Evolutionary conservation across 2,888 invertebrate genomes (phyloP).

Genomic region (Octonoba sinensis): DNA sequence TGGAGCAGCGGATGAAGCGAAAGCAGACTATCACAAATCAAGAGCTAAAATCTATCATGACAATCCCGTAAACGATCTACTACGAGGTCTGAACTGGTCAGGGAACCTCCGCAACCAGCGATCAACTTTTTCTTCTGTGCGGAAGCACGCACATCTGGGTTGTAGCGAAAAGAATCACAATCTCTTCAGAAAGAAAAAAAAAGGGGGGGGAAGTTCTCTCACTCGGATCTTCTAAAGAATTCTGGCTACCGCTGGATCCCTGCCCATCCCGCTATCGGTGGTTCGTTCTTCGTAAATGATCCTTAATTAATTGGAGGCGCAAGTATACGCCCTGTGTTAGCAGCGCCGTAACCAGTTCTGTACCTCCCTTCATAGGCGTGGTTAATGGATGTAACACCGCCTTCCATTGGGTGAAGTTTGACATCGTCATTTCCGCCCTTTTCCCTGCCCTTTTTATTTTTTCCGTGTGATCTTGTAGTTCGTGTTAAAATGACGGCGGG

Average conservation of each 20-base stretch:
- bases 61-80: no score
- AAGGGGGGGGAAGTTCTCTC: no score
- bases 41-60: no score
- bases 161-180: no score
- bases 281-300: conserved; percentile 47
- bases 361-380: conserved; percentile 38
- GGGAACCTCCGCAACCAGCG: no score
- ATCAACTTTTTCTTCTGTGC: no score
- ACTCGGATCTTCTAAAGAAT: not conserved
- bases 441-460: not conserved
- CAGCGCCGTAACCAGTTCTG: conserved; percentile 12
- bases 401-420: conserved; percentile 32
- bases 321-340: conserved; percentile 34
- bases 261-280: conserved; percentile 27
- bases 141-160: no score
- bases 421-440: conserved; percentile 41
- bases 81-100: no score
- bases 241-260: conserved; percentile 8
- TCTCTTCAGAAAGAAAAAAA: no score
- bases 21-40: no score
- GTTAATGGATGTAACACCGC: conserved; percentile 8
- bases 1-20: no score
- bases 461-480: not conserved
- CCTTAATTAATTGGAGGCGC: conserved; percentile 52
- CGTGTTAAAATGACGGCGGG: conserved; percentile 1